phyloP scores from a whole-genome alignment of 2,888 invertebrate species.

The Dynastes grantii region DNA sequence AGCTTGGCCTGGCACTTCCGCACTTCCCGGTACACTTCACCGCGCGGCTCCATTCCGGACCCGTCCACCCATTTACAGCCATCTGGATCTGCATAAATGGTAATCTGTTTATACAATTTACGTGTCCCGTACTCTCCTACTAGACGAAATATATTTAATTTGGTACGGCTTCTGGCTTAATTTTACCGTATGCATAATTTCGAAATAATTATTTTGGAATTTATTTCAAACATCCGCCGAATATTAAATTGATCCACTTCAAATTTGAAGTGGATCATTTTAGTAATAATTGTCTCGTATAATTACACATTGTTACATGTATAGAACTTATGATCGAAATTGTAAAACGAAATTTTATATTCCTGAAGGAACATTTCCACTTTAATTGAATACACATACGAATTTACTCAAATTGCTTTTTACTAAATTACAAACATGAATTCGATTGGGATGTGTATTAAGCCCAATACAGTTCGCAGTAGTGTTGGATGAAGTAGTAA shows the following conservation, averaged over 20 bases:
- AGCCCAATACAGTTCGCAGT: too few relatives aligned
- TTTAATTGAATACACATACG: too few relatives aligned
- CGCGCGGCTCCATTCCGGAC: slow-evolving; percentile 12
- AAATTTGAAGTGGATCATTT: background rate
- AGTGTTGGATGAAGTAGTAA: too few relatives aligned
- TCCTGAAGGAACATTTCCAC: background rate
- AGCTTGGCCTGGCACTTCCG: slow-evolving; percentile 45
- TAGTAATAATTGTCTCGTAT: too few relatives aligned
- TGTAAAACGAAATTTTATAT: background rate
- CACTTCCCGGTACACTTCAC: slow-evolving; percentile 15
- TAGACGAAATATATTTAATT: slow-evolving; percentile 43
- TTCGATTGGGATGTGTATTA: too few relatives aligned
- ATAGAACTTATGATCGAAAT: background rate
- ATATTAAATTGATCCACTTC: slow-evolving; percentile 10
- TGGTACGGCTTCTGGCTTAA: slow-evolving; percentile 21
- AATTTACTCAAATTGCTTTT: too few relatives aligned
- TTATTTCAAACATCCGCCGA: slow-evolving; percentile 17
- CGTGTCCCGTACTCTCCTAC: slow-evolving; percentile 24
- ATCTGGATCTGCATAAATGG: slow-evolving; percentile 45
- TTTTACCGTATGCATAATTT: slow-evolving; percentile 30
- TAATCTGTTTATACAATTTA: slow-evolving; percentile 45
- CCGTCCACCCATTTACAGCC: slow-evolving; percentile 30
- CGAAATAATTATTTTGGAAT: slow-evolving; percentile 29
- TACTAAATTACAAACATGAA: too few relatives aligned
- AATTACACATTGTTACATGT: background rate